phyloP scores from a whole-genome alignment of 2,797 vertebrate species.

The Rhadinocentrus ornatus region DNA sequence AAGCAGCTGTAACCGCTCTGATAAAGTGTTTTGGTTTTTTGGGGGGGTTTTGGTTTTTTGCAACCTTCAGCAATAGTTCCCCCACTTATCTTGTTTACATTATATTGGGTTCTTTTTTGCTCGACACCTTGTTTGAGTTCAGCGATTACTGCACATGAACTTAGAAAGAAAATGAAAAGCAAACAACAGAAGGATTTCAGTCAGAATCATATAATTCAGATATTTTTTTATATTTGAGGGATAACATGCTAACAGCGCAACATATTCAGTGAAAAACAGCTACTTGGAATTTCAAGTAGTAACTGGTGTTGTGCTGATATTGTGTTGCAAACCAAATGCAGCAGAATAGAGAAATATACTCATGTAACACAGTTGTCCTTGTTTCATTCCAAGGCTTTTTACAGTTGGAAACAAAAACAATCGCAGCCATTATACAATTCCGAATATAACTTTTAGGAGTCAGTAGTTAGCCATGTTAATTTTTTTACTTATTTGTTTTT shows the following conservation, averaged over 20 bases:
- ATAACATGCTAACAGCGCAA: background rate
- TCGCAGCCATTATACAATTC: background rate
- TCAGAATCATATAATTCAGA: background rate
- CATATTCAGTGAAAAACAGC: background rate
- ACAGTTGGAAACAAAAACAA: slow-evolving; percentile 11
- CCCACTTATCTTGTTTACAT: background rate
- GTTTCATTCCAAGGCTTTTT: slow-evolving; percentile 33
- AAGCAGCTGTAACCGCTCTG: slow-evolving; percentile 27
- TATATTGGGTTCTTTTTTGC: background rate
- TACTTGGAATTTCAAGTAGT: background rate
- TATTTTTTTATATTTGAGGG: background rate
- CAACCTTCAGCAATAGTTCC: background rate
- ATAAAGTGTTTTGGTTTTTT: background rate
- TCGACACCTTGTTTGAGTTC: background rate
- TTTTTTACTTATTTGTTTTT: too few species aligned
- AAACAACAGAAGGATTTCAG: background rate
- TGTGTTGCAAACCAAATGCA: background rate
- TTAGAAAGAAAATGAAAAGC: too few species aligned
- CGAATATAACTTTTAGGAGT: too few species aligned
- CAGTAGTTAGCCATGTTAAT: slow-evolving; percentile 1
- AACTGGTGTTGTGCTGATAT: background rate
- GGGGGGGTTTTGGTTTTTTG: background rate
- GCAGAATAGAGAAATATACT: slow-evolving; percentile 27
- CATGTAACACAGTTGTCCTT: slow-evolving; percentile 29
- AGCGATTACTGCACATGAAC: slow-evolving; percentile 7